Percentiles rank a stretch among this genome's conserved stretches.
Evolutionary conservation across 2,888 invertebrate species (phyloP).

Genomic region (Panopea generosa): DNA sequence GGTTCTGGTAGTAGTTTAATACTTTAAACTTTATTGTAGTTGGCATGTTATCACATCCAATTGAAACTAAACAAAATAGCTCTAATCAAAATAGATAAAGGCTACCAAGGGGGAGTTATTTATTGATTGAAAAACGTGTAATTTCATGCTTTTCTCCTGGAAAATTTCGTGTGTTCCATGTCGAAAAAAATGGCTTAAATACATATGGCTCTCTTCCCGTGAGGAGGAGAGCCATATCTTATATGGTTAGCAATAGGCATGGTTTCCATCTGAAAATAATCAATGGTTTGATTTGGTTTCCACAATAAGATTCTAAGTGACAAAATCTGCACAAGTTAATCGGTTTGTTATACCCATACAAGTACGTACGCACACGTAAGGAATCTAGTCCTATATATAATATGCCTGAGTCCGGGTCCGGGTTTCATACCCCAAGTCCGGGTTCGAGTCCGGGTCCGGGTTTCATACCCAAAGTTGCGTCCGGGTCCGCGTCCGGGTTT

Average conservation of each 20-base stretch:
- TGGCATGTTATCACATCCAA: no score
- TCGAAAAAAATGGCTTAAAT: slow-evolving; percentile 1
- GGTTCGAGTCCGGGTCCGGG: slow-evolving; percentile 3
- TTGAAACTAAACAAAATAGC: no score
- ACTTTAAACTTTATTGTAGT: no score
- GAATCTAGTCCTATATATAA: slow-evolving; percentile 3
- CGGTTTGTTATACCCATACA: slow-evolving; percentile 2
- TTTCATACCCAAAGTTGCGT: background rate
- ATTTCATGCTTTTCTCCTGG: slow-evolving; percentile 1
- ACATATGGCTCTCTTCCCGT: slow-evolving; percentile 3
- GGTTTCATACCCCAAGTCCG: slow-evolving; percentile 2
- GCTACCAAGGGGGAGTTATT: slow-evolving; percentile 2
- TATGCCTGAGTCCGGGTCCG: slow-evolving; percentile 2
- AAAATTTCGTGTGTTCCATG: slow-evolving; percentile 3
- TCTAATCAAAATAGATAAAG: slow-evolving; percentile 1
- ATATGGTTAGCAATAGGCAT: slow-evolving; percentile 1
- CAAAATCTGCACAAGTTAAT: slow-evolving; percentile 3
- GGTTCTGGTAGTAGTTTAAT: no score
- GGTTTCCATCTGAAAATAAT: slow-evolving; percentile 3
- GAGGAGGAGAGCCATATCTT: slow-evolving; percentile 3
- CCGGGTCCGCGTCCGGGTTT: slow-evolving; percentile 3
- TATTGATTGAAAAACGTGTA: slow-evolving; percentile 3
- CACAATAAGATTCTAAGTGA: slow-evolving; percentile 1
- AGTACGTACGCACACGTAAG: slow-evolving; percentile 3
- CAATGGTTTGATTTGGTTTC: slow-evolving; percentile 3